phyloP scores from a whole-genome alignment of 2,888 invertebrate species.

The Pterobdella sp. region DNA sequence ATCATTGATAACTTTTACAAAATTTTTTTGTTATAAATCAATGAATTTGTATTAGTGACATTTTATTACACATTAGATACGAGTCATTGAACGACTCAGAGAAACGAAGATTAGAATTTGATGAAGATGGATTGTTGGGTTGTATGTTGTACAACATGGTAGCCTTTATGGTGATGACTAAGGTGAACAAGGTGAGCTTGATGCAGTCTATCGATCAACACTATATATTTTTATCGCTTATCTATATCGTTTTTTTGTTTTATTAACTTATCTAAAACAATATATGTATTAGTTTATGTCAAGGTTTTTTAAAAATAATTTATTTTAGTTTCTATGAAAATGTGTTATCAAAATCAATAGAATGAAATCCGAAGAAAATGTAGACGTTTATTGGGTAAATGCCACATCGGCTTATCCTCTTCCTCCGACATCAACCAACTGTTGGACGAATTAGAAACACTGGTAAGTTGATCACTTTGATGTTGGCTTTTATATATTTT shows the following conservation, averaged over 20 bases:
- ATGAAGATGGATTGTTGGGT: slow-evolving; percentile 88
- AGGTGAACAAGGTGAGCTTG: slow-evolving; percentile 61
- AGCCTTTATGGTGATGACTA: slow-evolving; percentile 86
- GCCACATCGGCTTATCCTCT: slow-evolving; percentile 92
- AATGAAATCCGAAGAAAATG: slow-evolving; percentile 57
- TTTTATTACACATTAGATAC: slow-evolving; percentile 62
- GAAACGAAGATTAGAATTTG: slow-evolving; percentile 83
- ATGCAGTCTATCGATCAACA: slow-evolving; percentile 8
- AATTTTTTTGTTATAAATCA: no score
- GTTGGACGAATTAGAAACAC: slow-evolving; percentile 82
- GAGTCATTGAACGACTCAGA: slow-evolving; percentile 73
- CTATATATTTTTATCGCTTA: no score
- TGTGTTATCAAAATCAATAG: no score
- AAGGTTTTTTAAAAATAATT: no score
- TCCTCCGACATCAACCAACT: slow-evolving; percentile 94
- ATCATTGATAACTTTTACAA: not conserved
- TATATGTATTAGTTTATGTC: no score
- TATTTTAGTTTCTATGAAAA: no score
- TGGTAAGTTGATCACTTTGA: slow-evolving; percentile 60
- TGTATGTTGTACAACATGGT: slow-evolving; percentile 92
- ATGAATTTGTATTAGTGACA: no score
- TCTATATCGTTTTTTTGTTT: no score
- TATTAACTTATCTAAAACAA: no score
- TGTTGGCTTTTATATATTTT: not conserved
- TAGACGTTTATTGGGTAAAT: slow-evolving; percentile 88